Percentiles rank a stretch among this genome's conserved stretches.
phyloP scores from a whole-genome alignment of 2,797 vertebrate genomes.

The Heterohyrax brucei region DNA sequence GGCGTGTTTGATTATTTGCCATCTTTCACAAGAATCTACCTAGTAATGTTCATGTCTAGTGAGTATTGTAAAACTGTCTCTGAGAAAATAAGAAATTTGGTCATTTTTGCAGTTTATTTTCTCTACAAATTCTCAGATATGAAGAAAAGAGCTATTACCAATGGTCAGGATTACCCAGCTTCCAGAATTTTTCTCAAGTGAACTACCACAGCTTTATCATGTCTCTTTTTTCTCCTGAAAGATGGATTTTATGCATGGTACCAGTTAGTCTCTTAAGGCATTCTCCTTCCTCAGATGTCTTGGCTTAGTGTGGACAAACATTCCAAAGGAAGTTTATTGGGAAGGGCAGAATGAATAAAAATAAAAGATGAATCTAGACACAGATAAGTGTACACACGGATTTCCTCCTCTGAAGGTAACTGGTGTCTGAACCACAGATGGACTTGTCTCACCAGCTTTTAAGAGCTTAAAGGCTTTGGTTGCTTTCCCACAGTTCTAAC shows the following conservation, averaged over 20 bases:
- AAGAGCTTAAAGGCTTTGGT: neutral
- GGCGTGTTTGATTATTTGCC: neutral
- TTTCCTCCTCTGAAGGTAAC: slow-evolving; percentile 21
- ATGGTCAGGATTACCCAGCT: neutral
- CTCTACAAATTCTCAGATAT: neutral
- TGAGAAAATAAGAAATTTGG: slow-evolving; percentile 12
- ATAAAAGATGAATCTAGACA: slow-evolving; percentile 44
- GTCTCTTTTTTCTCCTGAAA: neutral
- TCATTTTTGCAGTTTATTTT: neutral
- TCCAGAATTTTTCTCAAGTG: neutral
- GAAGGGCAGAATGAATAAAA: slow-evolving; percentile 57
- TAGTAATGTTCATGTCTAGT: neutral
- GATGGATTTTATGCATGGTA: neutral
- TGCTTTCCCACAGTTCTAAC: neutral
- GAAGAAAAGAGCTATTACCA: neutral
- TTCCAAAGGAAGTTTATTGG: slow-evolving; percentile 58
- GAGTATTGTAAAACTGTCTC: neutral
- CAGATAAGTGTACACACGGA: neutral
- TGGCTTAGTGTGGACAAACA: slow-evolving; percentile 51
- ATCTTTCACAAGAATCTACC: neutral
- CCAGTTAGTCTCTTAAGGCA: neutral
- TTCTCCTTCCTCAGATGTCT: neutral
- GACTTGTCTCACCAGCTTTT: neutral
- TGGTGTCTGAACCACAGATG: neutral
- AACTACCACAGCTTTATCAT: neutral